Evolutionary conservation across 2,888 invertebrate species (phyloP).

Genomic region (Drosophila atripex): DNA sequence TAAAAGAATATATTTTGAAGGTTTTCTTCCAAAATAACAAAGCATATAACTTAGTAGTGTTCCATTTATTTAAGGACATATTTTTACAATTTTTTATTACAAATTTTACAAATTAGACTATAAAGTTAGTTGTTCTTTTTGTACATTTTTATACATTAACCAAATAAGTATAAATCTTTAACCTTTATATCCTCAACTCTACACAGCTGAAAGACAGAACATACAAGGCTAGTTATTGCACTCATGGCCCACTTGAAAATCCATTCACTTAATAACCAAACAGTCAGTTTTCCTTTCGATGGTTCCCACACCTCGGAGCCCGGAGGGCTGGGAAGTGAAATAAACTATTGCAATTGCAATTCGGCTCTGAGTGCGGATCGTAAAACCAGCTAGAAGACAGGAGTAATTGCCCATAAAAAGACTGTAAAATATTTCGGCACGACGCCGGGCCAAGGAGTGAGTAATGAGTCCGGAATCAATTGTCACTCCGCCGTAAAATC

Average conservation of each 20-base stretch:
- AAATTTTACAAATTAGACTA: background rate
- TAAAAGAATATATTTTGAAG: background rate
- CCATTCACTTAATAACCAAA: conserved; percentile 14
- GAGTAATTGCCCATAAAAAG: conserved; percentile 45
- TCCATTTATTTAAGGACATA: too few species aligned
- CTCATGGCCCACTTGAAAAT: conserved; percentile 4
- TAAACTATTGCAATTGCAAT: conserved; percentile 34
- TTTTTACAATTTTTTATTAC: too few species aligned
- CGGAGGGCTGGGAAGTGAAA: conserved; percentile 1
- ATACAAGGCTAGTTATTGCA: background rate
- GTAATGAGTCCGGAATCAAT: conserved; percentile 38
- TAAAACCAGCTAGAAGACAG: conserved; percentile 51
- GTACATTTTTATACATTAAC: too few species aligned
- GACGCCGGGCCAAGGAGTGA: conserved; percentile 19
- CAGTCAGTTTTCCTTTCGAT: conserved; percentile 11
- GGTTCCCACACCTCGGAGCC: conserved; percentile 20
- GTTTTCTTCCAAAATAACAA: background rate
- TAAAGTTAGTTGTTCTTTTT: background rate
- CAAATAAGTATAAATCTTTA: too few species aligned
- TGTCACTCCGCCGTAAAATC: conserved; percentile 44
- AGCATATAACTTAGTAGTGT: too few species aligned
- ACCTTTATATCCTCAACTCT: background rate
- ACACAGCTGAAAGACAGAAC: background rate
- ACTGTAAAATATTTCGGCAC: conserved; percentile 44
- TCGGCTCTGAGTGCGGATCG: conserved; percentile 41